Evolutionary conservation across 2,113 vertebrate genomes (phyloP).

Genomic region (Anoura caudifer): DNA sequence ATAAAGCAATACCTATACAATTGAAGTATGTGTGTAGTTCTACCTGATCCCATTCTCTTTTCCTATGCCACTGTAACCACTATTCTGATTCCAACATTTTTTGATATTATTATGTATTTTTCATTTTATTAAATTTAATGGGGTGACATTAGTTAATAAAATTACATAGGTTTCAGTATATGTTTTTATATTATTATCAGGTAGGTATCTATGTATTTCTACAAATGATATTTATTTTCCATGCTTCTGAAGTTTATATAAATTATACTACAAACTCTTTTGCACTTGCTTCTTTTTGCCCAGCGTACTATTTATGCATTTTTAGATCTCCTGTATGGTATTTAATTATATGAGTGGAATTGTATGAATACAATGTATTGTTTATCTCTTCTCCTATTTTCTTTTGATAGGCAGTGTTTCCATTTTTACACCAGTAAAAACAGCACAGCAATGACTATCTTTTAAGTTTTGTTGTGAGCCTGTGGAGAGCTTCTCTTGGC

Average conservation of each 20-base stretch:
- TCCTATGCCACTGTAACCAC: not conserved
- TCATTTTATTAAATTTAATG: not conserved
- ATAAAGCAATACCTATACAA: not conserved
- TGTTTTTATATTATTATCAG: not conserved
- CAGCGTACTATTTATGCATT: not conserved
- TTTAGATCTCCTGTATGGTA: not conserved
- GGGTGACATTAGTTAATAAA: not conserved
- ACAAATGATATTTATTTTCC: not conserved
- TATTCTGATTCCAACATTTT: not conserved
- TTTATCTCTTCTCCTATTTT: not conserved
- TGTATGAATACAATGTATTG: not conserved
- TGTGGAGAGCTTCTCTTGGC: not conserved
- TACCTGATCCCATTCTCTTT: not conserved
- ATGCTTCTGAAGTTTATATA: not conserved
- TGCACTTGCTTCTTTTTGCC: not conserved
- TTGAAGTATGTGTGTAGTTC: not conserved
- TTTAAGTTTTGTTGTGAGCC: not conserved
- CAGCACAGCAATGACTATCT: not conserved
- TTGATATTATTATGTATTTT: not conserved
- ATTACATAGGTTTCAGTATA: not conserved
- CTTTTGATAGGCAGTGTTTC: not conserved
- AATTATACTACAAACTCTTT: not conserved
- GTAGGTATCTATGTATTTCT: not conserved
- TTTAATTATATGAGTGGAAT: not conserved
- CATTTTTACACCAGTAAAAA: not conserved